These are phyloP conservation scores for Rhopalosiphum maidis DNA, from an alignment of 1,140 invertebrate species.

Conservation along the genomic window DNA sequence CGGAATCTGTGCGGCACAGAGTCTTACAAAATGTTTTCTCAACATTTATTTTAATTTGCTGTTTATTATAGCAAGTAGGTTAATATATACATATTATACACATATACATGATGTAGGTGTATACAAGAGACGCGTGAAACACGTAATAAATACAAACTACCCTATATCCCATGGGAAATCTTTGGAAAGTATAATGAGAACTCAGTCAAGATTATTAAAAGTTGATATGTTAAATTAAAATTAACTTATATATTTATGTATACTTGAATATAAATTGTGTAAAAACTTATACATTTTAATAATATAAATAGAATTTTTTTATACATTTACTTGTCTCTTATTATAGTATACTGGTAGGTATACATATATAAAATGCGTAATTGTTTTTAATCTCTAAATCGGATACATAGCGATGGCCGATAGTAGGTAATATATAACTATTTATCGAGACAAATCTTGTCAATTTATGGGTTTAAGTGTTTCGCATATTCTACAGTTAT, in stretches of 20 bases:
- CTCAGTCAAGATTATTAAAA: constrained; percentile 46
- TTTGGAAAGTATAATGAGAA: constrained; percentile 51
- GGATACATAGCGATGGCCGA: background rate
- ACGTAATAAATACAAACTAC: constrained; percentile 43
- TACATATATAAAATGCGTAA: background rate
- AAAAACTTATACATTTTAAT: constrained; percentile 6
- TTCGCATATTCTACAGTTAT: background rate
- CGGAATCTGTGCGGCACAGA: background rate
- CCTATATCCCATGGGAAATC: constrained; percentile 24
- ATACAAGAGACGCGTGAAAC: background rate
- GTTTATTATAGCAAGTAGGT: background rate
- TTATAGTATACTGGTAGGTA: background rate
- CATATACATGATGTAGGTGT: background rate
- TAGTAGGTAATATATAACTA: background rate
- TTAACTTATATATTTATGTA: background rate
- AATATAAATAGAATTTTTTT: background rate
- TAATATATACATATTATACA: background rate
- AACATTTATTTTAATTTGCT: constrained; percentile 22
- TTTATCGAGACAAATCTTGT: background rate
- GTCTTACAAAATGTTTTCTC: background rate
- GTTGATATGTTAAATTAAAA: constrained; percentile 36
- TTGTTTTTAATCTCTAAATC: background rate
- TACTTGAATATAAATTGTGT: background rate
- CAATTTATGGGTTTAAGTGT: background rate
- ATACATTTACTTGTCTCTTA: background rate